Evolutionary conservation across 1,140 invertebrate species (phyloP), one percentile per base, ranked within the genome.

Genomic region (Ephestia elutella): DNA sequence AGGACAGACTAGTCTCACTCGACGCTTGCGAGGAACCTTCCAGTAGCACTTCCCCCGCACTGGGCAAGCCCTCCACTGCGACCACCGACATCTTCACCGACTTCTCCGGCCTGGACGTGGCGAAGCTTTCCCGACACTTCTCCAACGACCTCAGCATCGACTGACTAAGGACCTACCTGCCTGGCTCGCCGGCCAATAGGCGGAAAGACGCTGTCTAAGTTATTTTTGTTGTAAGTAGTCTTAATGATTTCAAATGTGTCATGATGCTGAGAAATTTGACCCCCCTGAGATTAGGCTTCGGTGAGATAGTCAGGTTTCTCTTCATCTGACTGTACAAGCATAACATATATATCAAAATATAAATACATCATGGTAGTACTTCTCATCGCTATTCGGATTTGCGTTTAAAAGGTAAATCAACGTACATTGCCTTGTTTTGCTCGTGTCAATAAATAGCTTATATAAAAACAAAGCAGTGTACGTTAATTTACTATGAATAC

Each of bases 121-220:
- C 74, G 0, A 87, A 86, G 57, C 75, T 89, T 2, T 85, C 86
- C 15, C 73, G 87, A 0, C 86, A 89, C 48, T 84, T 88, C 70
- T 80, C 86, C n/a, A 86, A 89, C 68, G 87, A 90, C 54, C 66
- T 90, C 4, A 84, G 73, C 54, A 88, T 90, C 56, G 87, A 90
- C 83, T 90, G 89, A 90, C 87, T 90, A 82, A 89, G 73, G 75
- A 68, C 65, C n/a, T 87, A 87, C 72, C 66, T 89, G 63, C 85
- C 89, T 25, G 82, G 84, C 38, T 89, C 80, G 10, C 80, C 82
- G 64, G 70, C 76, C 62, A 70, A 70, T 64, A 70, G 70, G 44
- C 62, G 53, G 50, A 67, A 64, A 48, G 54, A 56, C 28, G 55
- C 38, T 13, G 57, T 54, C n/a, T 51, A 35, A 18, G 20, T 25